phyloP scores from a whole-genome alignment of 2,797 vertebrate species.

The Dendrocincla tyrannina region DNA sequence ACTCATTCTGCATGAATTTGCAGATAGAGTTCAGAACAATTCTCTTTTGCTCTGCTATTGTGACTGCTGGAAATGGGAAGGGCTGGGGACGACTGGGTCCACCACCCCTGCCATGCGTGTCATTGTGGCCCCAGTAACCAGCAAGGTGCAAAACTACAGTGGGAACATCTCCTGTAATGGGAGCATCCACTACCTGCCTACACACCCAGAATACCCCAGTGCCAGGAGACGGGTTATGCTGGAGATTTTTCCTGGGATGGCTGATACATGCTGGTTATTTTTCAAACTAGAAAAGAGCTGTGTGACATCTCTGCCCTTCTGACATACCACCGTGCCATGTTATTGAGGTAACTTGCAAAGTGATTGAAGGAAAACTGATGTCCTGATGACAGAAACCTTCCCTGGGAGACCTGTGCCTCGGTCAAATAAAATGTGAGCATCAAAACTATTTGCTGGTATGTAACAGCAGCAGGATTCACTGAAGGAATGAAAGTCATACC shows the following conservation, averaged over 20 bases:
- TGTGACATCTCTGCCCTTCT: not conserved
- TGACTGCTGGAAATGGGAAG: not conserved
- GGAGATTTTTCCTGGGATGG: not conserved
- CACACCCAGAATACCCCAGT: fast-evolving
- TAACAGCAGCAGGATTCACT: not conserved
- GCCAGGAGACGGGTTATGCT: not conserved
- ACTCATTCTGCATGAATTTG: no score
- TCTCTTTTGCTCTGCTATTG: not conserved
- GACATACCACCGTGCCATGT: not conserved
- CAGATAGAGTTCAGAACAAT: no score
- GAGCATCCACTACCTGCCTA: not conserved
- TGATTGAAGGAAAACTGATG: not conserved
- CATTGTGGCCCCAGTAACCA: not conserved
- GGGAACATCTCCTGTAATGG: not conserved
- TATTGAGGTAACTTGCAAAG: not conserved
- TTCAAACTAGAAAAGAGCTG: not conserved
- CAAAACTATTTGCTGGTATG: not conserved
- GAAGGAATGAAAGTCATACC: not conserved
- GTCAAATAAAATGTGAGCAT: not conserved
- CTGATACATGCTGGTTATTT: fast-evolving
- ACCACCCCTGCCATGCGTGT: not conserved
- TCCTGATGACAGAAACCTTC: not conserved
- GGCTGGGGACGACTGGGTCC: not conserved
- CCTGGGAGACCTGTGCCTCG: not conserved
- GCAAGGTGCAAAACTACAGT: not conserved